Percentiles rank a stretch among this genome's conserved stretches.
Conservation (phyloP, 2,888 invertebrate genomes). For the Pyrocoelia pectoralis region DNA sequence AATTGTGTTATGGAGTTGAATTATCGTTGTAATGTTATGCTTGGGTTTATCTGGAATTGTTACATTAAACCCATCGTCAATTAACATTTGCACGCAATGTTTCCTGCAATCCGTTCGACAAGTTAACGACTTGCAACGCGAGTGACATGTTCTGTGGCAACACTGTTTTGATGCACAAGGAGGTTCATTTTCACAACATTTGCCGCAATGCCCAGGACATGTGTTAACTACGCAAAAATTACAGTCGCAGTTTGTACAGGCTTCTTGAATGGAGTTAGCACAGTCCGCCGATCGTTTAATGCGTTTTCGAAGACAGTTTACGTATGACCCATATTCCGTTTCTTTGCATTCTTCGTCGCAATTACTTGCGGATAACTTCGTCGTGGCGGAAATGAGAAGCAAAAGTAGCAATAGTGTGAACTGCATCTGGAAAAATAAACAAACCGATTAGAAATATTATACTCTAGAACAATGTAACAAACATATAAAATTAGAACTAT, state of each 20-base stretch:
- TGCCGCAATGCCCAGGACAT: slow-evolving; percentile 41
- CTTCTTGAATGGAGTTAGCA: slow-evolving; percentile 30
- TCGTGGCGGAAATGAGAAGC: neutral
- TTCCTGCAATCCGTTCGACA: slow-evolving; percentile 53
- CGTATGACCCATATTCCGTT: slow-evolving; percentile 51
- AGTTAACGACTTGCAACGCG: slow-evolving; percentile 50
- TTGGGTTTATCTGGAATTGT: slow-evolving; percentile 17
- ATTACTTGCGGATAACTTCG: neutral
- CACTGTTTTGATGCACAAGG: slow-evolving; percentile 52
- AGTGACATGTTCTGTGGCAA: slow-evolving; percentile 56
- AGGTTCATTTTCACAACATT: slow-evolving; percentile 47
- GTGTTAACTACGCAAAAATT: slow-evolving; percentile 43
- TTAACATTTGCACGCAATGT: slow-evolving; percentile 28
- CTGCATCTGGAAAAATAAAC: slow-evolving; percentile 28
- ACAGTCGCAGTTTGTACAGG: slow-evolving; percentile 47
- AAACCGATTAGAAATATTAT: too few species aligned
- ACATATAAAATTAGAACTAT: too few species aligned
- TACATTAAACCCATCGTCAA: slow-evolving; percentile 7
- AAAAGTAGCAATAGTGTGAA: slow-evolving; percentile 11
- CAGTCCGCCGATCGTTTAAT: slow-evolving; percentile 47
- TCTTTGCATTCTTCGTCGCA: slow-evolving; percentile 47
- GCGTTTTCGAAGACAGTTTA: slow-evolving; percentile 50
- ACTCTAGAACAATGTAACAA: too few species aligned
- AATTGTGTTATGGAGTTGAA: slow-evolving; percentile 57
- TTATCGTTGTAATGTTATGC: slow-evolving; percentile 58